Evolutionary conservation across 2,113 vertebrate species (phyloP).

Genomic region (Hypanus sabinus): DNA sequence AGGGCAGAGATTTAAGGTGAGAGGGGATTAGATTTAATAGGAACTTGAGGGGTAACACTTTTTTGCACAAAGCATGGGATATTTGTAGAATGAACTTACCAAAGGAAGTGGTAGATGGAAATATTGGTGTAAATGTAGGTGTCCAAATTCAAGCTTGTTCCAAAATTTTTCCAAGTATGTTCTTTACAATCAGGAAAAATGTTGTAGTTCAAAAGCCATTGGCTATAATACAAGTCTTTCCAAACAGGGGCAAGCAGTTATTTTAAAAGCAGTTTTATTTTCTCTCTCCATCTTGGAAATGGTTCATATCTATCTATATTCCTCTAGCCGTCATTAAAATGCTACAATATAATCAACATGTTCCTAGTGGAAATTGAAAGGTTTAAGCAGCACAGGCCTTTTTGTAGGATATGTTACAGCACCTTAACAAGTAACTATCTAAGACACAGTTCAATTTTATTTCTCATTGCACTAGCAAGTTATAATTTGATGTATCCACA

Average conservation of each 20-base stretch:
- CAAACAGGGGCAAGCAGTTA: background rate
- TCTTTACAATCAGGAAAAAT: background rate
- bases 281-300: background rate
- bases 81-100: no score
- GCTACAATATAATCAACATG: background rate
- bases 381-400: background rate
- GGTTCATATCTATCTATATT: background rate
- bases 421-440: background rate
- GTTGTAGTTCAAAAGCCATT: background rate
- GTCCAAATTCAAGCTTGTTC: background rate
- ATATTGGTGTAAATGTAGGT: background rate
- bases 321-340: background rate
- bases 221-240: background rate
- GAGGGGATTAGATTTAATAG: no score
- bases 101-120: no score
- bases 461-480: background rate
- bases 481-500: background rate
- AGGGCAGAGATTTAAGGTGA: no score
- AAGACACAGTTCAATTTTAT: background rate
- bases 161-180: background rate
- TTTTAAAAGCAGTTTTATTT: background rate
- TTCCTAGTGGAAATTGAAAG: background rate
- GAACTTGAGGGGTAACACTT: no score
- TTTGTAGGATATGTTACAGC: background rate
- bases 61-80: no score